Conservation (phyloP, 2,888 invertebrate species). For the Sphaerophoria taeniata region DNA sequence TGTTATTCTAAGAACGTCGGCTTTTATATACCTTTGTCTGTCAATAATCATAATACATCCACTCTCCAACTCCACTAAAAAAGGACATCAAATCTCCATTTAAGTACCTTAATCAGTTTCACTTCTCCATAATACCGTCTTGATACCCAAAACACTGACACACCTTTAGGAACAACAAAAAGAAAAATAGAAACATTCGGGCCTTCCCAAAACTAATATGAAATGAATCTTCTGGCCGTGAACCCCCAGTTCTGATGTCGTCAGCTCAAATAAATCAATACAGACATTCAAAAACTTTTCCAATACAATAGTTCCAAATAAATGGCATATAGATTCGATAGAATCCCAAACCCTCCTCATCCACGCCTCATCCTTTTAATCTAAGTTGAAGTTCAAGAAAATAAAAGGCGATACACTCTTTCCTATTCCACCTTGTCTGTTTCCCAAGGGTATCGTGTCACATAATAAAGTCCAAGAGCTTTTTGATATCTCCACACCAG, state of each 20-base stretch:
- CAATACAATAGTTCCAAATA: slow-evolving; percentile 52
- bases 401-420: slow-evolving; percentile 41
- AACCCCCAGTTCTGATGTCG: slow-evolving; percentile 54
- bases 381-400: background rate
- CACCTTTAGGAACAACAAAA: slow-evolving; percentile 47
- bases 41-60: slow-evolving; percentile 29
- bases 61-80: slow-evolving; percentile 50
- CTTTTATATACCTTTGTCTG: slow-evolving; percentile 31
- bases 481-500: slow-evolving; percentile 40
- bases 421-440: slow-evolving; percentile 56
- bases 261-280: slow-evolving; percentile 72
- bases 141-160: slow-evolving; percentile 4
- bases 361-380: slow-evolving; percentile 22
- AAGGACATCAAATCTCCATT: slow-evolving; percentile 51
- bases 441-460: slow-evolving; percentile 39
- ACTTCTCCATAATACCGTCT: background rate
- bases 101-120: slow-evolving; percentile 66
- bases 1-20: slow-evolving; percentile 43
- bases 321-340: no score
- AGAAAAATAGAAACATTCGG: no score
- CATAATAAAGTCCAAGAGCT: background rate
- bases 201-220: slow-evolving; percentile 1
- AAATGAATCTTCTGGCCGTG: background rate
- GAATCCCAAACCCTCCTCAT: slow-evolving; percentile 18
- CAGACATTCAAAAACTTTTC: slow-evolving; percentile 60